phyloP scores from a whole-genome alignment of 2,888 invertebrate species.

The Patella depressa region DNA sequence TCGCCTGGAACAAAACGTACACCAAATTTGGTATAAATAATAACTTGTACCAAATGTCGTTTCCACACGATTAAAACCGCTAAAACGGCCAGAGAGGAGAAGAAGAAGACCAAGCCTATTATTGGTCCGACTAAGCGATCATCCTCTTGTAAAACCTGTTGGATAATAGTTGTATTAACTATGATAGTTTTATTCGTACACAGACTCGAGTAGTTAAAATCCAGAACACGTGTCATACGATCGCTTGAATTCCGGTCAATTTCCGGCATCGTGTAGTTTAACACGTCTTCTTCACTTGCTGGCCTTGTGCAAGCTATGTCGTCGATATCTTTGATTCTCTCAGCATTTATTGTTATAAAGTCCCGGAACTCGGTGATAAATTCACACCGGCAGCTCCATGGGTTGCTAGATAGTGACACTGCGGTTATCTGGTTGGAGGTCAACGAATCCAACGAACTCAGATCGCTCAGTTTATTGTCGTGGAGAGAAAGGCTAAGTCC shows the following conservation, averaged over 20 bases:
- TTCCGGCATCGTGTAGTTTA: neutral
- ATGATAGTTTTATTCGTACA: constrained; percentile 23
- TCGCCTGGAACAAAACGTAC: constrained; percentile 29
- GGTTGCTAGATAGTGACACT: constrained; percentile 28
- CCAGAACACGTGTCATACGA: neutral
- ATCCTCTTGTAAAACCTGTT: constrained; percentile 2
- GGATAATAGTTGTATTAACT: constrained; percentile 1
- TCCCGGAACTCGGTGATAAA: constrained; percentile 21
- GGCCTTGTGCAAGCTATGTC: constrained; percentile 18
- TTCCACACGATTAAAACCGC: constrained; percentile 25
- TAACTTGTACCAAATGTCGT: constrained; percentile 29
- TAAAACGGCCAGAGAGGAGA: constrained; percentile 28
- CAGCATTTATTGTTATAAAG: neutral
- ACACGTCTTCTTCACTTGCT: neutral
- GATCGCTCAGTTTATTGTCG: neutral
- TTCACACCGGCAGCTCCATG: constrained; percentile 44
- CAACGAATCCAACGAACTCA: neutral
- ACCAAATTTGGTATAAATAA: constrained; percentile 38
- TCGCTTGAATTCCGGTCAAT: neutral
- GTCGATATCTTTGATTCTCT: constrained; percentile 17
- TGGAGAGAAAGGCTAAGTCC: neutral
- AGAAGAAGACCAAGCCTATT: constrained; percentile 19
- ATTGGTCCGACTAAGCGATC: constrained; percentile 24
- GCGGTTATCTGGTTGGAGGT: neutral
- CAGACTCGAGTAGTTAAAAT: constrained; percentile 19